Evolutionary conservation across 2,888 invertebrate species (phyloP).

Genomic region (Argyresthia goedartella): DNA sequence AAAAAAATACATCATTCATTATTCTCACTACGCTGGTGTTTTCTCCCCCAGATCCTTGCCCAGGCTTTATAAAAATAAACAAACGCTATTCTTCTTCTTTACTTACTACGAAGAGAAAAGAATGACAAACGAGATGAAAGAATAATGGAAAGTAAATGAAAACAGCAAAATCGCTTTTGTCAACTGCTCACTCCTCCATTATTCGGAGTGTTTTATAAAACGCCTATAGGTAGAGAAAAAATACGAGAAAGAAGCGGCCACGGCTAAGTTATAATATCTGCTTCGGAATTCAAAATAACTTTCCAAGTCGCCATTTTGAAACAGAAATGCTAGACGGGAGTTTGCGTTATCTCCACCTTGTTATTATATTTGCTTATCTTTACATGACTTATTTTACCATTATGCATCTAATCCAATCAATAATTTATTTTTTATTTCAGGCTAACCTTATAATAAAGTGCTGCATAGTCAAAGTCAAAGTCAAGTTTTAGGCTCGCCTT

Average conservation of each 20-base stretch:
- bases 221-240: neutral
- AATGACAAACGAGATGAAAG: slow-evolving; percentile 63
- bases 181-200: slow-evolving; percentile 36
- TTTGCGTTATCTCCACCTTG: no score
- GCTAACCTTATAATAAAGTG: no score
- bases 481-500: no score
- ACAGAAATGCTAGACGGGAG: neutral
- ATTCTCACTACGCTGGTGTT: neutral
- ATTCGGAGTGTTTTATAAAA: slow-evolving; percentile 25
- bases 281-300: slow-evolving; percentile 27
- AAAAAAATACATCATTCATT: neutral
- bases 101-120: slow-evolving; percentile 46
- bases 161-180: slow-evolving; percentile 62
- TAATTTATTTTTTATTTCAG: no score
- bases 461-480: no score
- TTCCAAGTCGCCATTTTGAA: slow-evolving; percentile 12
- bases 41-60: neutral
- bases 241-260: neutral
- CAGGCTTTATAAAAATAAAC: slow-evolving; percentile 19
- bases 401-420: no score
- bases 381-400: no score
- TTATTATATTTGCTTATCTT: no score
- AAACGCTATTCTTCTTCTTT: slow-evolving; percentile 53
- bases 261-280: slow-evolving; percentile 26
- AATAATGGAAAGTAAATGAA: slow-evolving; percentile 67